These are phyloP conservation scores for Centrocercus urophasianus DNA, from an alignment of 2,113 vertebrate genomes.

Conservation along the genomic window DNA sequence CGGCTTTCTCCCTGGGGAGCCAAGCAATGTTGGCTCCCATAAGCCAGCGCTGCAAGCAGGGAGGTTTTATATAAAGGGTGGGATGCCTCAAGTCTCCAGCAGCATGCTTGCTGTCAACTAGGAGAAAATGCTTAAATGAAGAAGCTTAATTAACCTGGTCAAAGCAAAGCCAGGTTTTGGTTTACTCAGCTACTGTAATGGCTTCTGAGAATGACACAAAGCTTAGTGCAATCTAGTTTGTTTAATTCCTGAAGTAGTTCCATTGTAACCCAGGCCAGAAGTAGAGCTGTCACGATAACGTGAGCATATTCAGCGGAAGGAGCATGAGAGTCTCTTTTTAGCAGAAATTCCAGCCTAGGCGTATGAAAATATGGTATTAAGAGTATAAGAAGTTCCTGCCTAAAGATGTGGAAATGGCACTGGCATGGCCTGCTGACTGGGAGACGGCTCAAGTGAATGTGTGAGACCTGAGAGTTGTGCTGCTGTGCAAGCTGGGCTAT, in stretches of 20 bases:
- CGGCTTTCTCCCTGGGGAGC: slow-evolving; percentile 1
- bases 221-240: slow-evolving; percentile 16
- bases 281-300: slow-evolving; percentile 3
- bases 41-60: neutral
- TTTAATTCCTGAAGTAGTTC: neutral
- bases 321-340: slow-evolving; percentile 24
- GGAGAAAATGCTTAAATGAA: slow-evolving; percentile 26
- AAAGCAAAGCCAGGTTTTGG: neutral
- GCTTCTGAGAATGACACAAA: neutral
- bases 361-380: slow-evolving; percentile 9
- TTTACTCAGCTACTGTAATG: neutral
- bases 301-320: neutral
- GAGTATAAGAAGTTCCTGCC: neutral
- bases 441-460: slow-evolving; percentile 13
- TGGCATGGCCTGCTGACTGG: neutral
- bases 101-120: slow-evolving; percentile 16
- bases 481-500: slow-evolving; percentile 76
- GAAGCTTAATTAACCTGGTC: slow-evolving; percentile 29
- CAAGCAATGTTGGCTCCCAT: neutral
- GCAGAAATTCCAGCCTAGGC: neutral
- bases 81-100: slow-evolving; percentile 2
- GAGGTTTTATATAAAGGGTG: neutral
- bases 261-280: neutral
- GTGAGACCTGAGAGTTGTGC: slow-evolving; percentile 24
- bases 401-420: neutral